Conservation (phyloP, 2,888 invertebrate genomes). For the Crepidodera aurea region DNA sequence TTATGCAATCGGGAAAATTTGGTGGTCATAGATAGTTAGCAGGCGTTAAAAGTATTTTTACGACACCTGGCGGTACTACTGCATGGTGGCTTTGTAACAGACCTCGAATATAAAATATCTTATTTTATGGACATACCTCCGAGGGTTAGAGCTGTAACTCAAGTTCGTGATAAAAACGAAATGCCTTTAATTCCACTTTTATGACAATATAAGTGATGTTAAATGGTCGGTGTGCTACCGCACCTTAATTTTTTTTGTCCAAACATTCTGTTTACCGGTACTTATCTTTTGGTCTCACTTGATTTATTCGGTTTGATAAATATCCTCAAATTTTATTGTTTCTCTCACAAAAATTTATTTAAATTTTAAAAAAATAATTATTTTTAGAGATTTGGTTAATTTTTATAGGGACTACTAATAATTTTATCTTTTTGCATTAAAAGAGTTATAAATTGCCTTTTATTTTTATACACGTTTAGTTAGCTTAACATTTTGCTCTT, state of each 20-base stretch:
- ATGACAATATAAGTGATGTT: slow-evolving; percentile 30
- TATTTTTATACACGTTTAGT: too few relatives aligned
- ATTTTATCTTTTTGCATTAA: too few relatives aligned
- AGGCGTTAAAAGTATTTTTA: slow-evolving; percentile 27
- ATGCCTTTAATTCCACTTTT: slow-evolving; percentile 27
- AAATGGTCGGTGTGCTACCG: slow-evolving; percentile 21
- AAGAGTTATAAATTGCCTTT: too few relatives aligned
- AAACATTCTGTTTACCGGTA: slow-evolving; percentile 14
- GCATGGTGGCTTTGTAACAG: slow-evolving; percentile 18
- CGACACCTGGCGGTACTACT: slow-evolving; percentile 23
- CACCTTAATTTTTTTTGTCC: slow-evolving; percentile 20
- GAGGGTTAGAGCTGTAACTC: slow-evolving; percentile 20
- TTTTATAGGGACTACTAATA: too few relatives aligned
- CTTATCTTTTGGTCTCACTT: not conserved
- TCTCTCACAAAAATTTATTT: not conserved
- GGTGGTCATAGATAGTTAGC: slow-evolving; percentile 15
- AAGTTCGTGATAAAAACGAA: slow-evolving; percentile 22
- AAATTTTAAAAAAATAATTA: too few relatives aligned
- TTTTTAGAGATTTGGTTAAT: too few relatives aligned
- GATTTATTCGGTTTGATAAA: slow-evolving; percentile 15
- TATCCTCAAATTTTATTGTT: not conserved
- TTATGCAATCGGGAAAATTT: not conserved
- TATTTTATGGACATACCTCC: slow-evolving; percentile 29
- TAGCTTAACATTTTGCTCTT: too few relatives aligned
- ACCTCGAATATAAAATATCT: slow-evolving; percentile 23